Conservation (phyloP, 2,888 invertebrate genomes). For the Amphiduros pacificus region DNA sequence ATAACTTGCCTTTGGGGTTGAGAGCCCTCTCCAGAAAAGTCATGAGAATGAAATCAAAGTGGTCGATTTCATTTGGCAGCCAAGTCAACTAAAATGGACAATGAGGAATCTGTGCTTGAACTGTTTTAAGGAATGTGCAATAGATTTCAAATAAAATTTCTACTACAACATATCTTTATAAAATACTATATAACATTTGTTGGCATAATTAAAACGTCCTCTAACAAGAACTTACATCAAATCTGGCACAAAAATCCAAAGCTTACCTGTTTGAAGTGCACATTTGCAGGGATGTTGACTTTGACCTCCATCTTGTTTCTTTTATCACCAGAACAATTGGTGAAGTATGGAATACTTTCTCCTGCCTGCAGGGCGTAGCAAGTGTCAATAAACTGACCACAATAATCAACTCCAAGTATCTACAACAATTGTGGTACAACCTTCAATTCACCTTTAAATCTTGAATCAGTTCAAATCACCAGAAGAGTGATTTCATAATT, state of each 20-base stretch:
- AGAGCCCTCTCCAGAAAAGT: constrained; percentile 44
- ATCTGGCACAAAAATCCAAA: background rate
- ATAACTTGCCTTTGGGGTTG: constrained; percentile 44
- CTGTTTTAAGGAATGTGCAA: background rate
- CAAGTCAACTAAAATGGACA: constrained; percentile 45
- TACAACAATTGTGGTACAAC: constrained; percentile 17
- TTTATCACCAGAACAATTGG: constrained; percentile 21
- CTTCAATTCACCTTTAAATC: background rate
- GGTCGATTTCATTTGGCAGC: constrained; percentile 51
- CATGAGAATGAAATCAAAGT: constrained; percentile 43
- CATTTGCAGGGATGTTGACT: constrained; percentile 32
- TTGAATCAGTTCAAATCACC: background rate
- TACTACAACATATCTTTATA: background rate
- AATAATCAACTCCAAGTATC: constrained; percentile 47
- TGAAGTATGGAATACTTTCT: constrained; percentile 1
- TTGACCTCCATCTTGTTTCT: background rate
- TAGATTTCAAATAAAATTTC: background rate
- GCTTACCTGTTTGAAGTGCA: constrained; percentile 50
- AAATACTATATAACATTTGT: background rate
- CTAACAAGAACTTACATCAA: too few relatives aligned
- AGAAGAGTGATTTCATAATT: background rate
- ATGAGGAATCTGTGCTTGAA: background rate
- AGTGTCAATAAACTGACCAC: constrained; percentile 41
- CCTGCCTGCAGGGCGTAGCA: constrained; percentile 40
- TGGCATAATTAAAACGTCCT: too few relatives aligned